A percentile compares a stretch with the other conserved stretches of the same genome.
Conservation (phyloP, 2,113 vertebrate species). For the Sialia sialis region DNA sequence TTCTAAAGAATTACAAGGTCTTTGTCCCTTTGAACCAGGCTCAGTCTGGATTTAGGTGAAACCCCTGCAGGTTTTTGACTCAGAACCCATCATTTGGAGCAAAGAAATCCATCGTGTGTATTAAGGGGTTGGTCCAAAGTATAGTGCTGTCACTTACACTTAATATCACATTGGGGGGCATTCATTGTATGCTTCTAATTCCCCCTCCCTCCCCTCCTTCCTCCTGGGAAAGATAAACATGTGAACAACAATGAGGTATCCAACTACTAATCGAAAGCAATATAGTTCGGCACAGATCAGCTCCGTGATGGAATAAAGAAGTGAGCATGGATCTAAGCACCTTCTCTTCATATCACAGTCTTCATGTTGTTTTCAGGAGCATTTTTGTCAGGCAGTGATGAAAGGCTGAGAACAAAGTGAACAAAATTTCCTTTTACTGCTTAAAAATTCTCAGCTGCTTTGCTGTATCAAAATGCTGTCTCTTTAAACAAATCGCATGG, state of each 20-base stretch:
- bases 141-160: neutral
- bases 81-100: neutral
- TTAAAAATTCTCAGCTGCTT: conserved; percentile 62
- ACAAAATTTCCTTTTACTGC: conserved; percentile 18
- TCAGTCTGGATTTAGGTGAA: neutral
- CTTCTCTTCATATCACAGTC: neutral
- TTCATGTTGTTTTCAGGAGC: conserved; percentile 35
- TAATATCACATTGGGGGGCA: neutral
- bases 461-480: conserved; percentile 45
- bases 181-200: neutral
- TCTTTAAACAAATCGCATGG: conserved; percentile 61
- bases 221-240: neutral
- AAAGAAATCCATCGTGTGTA: neutral
- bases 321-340: neutral
- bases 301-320: neutral
- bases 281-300: neutral
- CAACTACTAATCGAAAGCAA: neutral
- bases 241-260: neutral
- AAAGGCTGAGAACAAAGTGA: conserved; percentile 58
- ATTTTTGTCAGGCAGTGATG: conserved; percentile 37
- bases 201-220: neutral
- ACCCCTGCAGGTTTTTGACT: neutral
- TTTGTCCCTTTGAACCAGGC: neutral
- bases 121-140: neutral
- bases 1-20: neutral